These are phyloP conservation scores for Pygathrix nemaeus DNA, from an alignment of 2,113 vertebrate species.

Conservation along the genomic window DNA sequence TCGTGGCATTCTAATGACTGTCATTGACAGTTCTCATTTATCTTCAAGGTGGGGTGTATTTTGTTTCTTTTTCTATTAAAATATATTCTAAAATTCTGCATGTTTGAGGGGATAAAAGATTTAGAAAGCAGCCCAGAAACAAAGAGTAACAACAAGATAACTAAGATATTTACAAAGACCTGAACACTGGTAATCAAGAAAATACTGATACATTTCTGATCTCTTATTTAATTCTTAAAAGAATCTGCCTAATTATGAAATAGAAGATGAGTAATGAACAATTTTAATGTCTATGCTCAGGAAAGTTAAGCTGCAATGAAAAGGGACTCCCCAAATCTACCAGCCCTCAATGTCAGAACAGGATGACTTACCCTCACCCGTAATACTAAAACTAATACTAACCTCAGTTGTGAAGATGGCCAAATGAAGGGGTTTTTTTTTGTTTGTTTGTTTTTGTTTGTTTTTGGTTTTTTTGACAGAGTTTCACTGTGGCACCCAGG, in stretches of 20 bases:
- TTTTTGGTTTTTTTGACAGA: too few species aligned
- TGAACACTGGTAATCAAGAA: background rate
- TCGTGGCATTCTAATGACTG: background rate
- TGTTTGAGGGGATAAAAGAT: background rate
- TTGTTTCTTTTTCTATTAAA: slow-evolving; percentile 18
- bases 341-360: background rate
- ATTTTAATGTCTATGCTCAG: background rate
- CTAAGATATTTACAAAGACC: background rate
- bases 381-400: background rate
- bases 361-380: background rate
- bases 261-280: background rate
- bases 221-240: background rate
- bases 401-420: background rate
- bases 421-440: background rate
- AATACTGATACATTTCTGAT: background rate
- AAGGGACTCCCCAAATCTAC: background rate
- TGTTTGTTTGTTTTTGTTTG: too few species aligned
- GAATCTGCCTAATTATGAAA: background rate
- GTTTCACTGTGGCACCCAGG: too few species aligned
- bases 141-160: background rate
- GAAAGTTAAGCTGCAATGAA: background rate
- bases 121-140: slow-evolving; percentile 6
- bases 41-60: background rate
- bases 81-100: background rate
- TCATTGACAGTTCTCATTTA: background rate